These are phyloP conservation scores for Parazoanthus swiftii DNA, from an alignment of 92 coral and sea anemone genomes.

Conservation along the genomic window DNA sequence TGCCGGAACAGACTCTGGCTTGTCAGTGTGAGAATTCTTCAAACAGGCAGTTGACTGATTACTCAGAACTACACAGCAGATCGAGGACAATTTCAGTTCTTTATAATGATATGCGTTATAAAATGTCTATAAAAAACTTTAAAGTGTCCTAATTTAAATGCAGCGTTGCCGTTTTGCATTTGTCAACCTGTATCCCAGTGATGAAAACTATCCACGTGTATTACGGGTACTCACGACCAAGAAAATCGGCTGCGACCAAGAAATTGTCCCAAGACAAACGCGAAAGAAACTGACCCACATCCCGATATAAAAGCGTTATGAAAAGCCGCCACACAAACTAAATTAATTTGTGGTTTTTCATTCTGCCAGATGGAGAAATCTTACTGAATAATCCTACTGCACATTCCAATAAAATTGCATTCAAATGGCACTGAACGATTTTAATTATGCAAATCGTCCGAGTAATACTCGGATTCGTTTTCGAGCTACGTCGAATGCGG, in stretches of 20 bases:
- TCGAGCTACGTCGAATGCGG: not conserved
- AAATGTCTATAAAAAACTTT: no score
- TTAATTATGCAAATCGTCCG: not conserved
- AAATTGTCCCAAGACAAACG: not conserved
- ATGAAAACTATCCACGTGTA: not conserved
- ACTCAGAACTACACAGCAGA: no score
- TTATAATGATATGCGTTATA: no score
- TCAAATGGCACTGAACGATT: no score
- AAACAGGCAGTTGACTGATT: no score
- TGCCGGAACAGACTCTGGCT: no score
- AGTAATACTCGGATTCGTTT: not conserved
- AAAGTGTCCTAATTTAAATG: no score
- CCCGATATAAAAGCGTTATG: not conserved
- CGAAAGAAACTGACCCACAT: not conserved
- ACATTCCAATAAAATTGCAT: not conserved
- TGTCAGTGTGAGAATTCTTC: not conserved
- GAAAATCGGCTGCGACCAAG: not conserved
- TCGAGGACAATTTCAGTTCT: no score
- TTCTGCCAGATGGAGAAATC: not conserved
- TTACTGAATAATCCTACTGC: not conserved
- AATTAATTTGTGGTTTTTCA: conserved; percentile 7
- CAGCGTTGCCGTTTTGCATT: not conserved
- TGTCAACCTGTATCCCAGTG: not conserved
- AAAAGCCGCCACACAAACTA: conserved; percentile 1
- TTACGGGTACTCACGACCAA: not conserved